phyloP scores from a whole-genome alignment of 53 echinoderm and acorn worm genomes.

The Zoroaster sp. region DNA sequence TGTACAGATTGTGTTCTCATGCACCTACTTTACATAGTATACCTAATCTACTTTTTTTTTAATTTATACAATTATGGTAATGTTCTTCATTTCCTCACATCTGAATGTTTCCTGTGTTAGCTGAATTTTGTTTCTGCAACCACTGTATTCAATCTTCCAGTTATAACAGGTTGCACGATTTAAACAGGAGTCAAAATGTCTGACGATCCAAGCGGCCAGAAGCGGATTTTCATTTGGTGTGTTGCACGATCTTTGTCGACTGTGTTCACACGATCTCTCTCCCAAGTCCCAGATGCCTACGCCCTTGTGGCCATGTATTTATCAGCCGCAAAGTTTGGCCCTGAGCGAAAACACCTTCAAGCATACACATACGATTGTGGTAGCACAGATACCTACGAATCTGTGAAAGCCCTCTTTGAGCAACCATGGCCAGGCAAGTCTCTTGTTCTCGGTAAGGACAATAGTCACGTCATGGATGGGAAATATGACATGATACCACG shows the following conservation, averaged over 20 bases:
- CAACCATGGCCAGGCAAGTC: conserved; percentile 26
- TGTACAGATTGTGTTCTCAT: no score
- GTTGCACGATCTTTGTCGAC: not conserved
- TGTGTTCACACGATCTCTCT: not conserved
- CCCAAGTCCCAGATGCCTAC: not conserved
- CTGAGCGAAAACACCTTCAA: not conserved
- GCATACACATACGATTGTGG: not conserved
- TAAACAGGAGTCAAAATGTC: not conserved
- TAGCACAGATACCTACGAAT: not conserved
- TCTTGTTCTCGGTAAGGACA: conserved; percentile 11
- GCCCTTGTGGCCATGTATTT: not conserved
- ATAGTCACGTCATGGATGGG: not conserved
- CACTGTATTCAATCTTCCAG: no score
- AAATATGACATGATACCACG: conserved; percentile 18
- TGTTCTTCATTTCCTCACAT: no score
- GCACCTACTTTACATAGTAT: no score
- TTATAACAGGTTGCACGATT: no score
- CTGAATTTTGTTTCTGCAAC: no score
- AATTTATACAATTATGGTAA: no score
- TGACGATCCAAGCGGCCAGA: not conserved
- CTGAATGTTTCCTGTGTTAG: no score
- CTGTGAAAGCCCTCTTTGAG: conserved; percentile 15
- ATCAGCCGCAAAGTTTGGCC: not conserved
- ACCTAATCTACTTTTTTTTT: no score
- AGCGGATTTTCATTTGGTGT: not conserved